These are phyloP conservation scores for Semnornis frantzii DNA, from an alignment of 2,113 vertebrate species.

Conservation along the genomic window DNA sequence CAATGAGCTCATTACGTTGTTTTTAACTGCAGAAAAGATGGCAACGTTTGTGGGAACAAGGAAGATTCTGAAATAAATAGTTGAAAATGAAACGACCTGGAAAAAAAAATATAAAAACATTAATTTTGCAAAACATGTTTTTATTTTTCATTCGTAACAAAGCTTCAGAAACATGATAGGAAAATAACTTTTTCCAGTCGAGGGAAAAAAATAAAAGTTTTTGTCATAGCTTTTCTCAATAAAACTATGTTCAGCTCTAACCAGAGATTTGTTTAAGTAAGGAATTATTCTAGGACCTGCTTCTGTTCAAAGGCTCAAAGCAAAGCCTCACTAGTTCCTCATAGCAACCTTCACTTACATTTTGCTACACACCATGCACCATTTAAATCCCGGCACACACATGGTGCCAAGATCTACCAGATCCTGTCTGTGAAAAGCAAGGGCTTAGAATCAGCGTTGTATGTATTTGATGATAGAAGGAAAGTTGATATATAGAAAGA, in stretches of 20 bases:
- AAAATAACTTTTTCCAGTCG: not conserved
- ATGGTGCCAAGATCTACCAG: not conserved
- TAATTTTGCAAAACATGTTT: not conserved
- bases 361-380: not conserved
- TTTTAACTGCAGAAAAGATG: not conserved
- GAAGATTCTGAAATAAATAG: not conserved
- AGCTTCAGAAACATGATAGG: not conserved
- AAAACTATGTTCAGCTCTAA: not conserved
- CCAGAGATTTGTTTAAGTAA: not conserved
- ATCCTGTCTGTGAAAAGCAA: not conserved
- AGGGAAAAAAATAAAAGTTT: not conserved
- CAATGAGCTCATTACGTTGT: not conserved
- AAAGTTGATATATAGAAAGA: not conserved
- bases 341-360: not conserved
- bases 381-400: not conserved
- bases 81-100: not conserved
- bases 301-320: not conserved
- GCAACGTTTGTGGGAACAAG: not conserved
- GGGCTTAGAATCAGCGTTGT: not conserved
- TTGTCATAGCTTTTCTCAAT: not conserved
- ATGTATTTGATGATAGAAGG: not conserved
- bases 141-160: not conserved
- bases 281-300: not conserved
- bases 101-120: not conserved
- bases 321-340: not conserved